These are phyloP conservation scores for Alethe castanea DNA, from an alignment of 2,113 vertebrate genomes.

Conservation along the genomic window DNA sequence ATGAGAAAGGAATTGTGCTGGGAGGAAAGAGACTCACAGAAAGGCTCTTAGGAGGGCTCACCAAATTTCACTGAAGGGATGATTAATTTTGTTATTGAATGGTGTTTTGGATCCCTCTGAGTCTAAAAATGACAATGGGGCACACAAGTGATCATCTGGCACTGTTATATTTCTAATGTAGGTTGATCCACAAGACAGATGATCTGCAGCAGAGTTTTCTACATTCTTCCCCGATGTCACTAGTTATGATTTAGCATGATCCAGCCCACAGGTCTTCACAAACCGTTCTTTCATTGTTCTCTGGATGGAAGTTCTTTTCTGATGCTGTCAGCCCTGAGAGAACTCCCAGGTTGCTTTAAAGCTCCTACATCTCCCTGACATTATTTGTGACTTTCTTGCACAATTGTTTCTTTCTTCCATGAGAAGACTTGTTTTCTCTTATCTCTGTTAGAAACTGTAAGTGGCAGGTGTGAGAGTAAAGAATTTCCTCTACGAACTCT, in stretches of 20 bases:
- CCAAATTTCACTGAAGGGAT: background rate
- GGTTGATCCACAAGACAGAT: background rate
- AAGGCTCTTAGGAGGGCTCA: background rate
- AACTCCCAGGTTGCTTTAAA: background rate
- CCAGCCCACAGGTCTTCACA: background rate
- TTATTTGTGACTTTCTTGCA: background rate
- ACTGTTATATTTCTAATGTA: background rate
- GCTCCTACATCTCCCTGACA: background rate
- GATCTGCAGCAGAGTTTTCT: background rate
- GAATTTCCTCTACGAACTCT: background rate
- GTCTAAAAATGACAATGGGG: background rate
- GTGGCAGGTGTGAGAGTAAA: background rate
- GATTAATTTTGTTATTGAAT: background rate
- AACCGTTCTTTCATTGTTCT: background rate
- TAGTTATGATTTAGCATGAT: background rate
- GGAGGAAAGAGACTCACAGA: background rate
- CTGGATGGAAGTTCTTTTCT: background rate
- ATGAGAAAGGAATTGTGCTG: background rate
- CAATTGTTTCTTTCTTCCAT: background rate
- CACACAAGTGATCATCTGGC: background rate
- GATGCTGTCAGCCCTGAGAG: background rate
- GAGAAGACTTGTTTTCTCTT: background rate
- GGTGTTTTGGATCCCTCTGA: background rate
- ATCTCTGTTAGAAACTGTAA: background rate
- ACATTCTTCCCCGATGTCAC: background rate